phyloP scores from a whole-genome alignment of 2,113 vertebrate species.

The Silurus glanis region DNA sequence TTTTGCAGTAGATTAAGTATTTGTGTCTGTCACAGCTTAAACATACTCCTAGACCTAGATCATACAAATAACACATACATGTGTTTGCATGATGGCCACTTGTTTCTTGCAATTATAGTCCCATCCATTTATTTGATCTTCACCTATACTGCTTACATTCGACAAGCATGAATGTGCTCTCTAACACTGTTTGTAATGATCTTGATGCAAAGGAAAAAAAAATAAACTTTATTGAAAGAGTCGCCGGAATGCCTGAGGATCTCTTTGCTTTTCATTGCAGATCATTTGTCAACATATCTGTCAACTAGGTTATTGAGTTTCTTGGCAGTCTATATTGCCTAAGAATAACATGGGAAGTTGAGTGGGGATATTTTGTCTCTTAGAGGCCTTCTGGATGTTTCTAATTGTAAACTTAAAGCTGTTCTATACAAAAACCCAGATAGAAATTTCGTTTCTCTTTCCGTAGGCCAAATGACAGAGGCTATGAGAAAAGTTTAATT shows the following conservation, averaged over 20 bases:
- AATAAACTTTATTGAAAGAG: neutral
- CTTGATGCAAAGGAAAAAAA: neutral
- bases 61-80: neutral
- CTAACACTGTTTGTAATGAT: neutral
- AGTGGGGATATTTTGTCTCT: neutral
- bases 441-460: neutral
- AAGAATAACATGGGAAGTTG: neutral
- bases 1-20: neutral
- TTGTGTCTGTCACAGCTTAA: neutral
- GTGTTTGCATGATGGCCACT: neutral
- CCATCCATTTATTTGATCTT: neutral
- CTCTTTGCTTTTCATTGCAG: conserved; percentile 9
- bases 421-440: neutral
- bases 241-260: neutral
- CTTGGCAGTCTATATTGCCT: conserved; percentile 9
- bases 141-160: neutral
- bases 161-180: neutral
- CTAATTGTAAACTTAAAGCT: neutral
- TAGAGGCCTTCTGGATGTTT: neutral
- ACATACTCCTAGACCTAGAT: neutral
- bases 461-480: neutral
- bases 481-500: neutral
- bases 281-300: conserved; percentile 22
- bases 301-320: conserved; percentile 10
- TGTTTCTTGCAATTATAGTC: neutral